Conservation (phyloP, 2,113 vertebrate genomes). For the Acanthisitta chloris region DNA sequence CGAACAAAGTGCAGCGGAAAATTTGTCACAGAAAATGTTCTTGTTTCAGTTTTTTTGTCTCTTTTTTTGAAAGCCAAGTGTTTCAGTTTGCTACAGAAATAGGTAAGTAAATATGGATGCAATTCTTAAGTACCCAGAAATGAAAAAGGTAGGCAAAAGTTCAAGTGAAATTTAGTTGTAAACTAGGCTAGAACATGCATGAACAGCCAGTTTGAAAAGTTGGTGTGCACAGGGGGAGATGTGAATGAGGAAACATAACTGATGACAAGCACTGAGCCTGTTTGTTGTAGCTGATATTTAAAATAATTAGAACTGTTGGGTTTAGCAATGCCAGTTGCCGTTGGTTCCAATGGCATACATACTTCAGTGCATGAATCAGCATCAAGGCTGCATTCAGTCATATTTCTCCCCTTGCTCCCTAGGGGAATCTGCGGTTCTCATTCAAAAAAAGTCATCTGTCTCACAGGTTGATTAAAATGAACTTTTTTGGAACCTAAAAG, state of each 20-base stretch:
- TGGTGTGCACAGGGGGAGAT: neutral
- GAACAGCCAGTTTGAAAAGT: neutral
- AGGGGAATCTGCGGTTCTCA: neutral
- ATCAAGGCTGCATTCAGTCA: neutral
- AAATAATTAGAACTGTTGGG: neutral
- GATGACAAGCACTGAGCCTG: neutral
- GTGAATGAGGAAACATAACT: neutral
- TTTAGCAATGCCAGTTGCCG: neutral
- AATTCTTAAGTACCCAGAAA: neutral
- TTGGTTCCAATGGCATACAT: neutral
- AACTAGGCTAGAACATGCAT: neutral
- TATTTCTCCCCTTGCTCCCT: neutral
- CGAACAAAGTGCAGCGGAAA: neutral
- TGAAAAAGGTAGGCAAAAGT: neutral
- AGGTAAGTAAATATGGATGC: neutral
- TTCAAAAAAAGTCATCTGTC: neutral
- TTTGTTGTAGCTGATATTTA: neutral
- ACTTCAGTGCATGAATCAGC: neutral
- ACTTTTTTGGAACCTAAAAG: conserved; percentile 14
- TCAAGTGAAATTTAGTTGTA: neutral
- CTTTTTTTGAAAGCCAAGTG: neutral
- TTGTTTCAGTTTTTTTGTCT: neutral
- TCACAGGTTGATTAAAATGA: neutral
- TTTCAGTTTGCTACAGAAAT: neutral
- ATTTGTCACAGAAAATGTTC: neutral